Percentiles rank a stretch among this genome's conserved stretches.
These are phyloP conservation scores for Taurulus bubalis DNA, from an alignment of 2,113 vertebrate species.

Conservation along the genomic window DNA sequence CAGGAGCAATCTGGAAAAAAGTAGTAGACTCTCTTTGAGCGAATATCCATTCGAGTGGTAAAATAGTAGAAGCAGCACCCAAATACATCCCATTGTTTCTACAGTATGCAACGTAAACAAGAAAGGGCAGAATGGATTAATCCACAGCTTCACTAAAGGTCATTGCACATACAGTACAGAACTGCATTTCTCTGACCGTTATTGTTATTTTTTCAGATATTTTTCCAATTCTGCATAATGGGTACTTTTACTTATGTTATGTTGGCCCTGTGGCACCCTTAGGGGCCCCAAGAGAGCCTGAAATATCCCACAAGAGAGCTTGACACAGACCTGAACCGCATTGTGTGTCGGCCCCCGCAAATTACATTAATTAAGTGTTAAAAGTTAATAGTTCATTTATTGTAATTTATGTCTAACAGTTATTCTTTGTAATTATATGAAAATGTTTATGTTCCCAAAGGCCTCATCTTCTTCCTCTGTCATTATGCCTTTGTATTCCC, in stretches of 20 bases:
- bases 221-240: not conserved
- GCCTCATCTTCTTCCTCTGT: not conserved
- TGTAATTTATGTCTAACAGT: not conserved
- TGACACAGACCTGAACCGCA: too few species aligned
- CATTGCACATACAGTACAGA: not conserved
- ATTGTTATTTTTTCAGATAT: too few species aligned
- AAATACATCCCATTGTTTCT: not conserved
- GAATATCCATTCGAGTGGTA: not conserved
- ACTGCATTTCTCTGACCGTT: too few species aligned
- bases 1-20: not conserved
- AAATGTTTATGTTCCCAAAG: not conserved
- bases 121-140: not conserved
- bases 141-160: not conserved
- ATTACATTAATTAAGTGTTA: not conserved
- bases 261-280: too few species aligned
- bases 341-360: too few species aligned
- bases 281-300: too few species aligned
- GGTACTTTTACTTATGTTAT: not conserved
- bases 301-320: too few species aligned
- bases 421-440: not conserved
- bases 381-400: not conserved
- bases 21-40: not conserved
- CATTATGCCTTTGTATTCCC: not conserved
- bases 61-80: not conserved
- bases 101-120: not conserved